Conservation (phyloP, 2,113 vertebrate species). For the Corythoichthys intestinalis region DNA sequence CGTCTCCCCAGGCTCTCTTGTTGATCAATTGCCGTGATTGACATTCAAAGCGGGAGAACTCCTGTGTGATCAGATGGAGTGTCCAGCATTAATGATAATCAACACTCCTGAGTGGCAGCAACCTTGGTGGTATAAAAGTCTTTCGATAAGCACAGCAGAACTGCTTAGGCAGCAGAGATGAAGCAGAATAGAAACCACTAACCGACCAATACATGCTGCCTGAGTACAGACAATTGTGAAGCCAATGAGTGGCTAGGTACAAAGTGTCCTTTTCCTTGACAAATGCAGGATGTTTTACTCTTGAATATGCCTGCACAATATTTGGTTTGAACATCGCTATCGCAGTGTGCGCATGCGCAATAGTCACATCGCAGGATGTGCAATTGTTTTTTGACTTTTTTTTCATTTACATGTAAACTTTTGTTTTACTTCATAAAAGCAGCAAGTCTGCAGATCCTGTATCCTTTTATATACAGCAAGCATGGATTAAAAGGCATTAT, state of each 20-base stretch:
- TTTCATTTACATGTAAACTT: too few relatives aligned
- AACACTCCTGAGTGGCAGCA: conserved; percentile 15
- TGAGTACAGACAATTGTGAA: background rate
- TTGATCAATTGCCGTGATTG: background rate
- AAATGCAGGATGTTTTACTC: background rate
- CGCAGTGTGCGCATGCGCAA: too few relatives aligned
- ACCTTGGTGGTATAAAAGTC: conserved; percentile 15
- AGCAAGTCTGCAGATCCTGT: too few relatives aligned
- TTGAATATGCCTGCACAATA: too few relatives aligned
- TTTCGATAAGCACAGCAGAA: conserved; percentile 33
- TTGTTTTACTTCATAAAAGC: too few relatives aligned
- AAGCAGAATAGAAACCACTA: conserved; percentile 52
- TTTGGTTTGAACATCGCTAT: too few relatives aligned
- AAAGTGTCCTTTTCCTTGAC: background rate
- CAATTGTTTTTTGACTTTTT: too few relatives aligned
- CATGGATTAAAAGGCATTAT: too few relatives aligned
- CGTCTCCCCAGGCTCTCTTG: background rate
- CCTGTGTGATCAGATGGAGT: background rate
- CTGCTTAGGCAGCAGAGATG: conserved; percentile 58
- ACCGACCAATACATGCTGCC: background rate
- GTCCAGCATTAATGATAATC: background rate
- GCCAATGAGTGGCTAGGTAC: background rate
- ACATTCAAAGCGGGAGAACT: background rate
- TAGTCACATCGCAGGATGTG: too few relatives aligned
- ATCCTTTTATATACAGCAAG: too few relatives aligned